phyloP scores from a whole-genome alignment of 2,888 invertebrate species.

The Rambutsinella grinnellia region DNA sequence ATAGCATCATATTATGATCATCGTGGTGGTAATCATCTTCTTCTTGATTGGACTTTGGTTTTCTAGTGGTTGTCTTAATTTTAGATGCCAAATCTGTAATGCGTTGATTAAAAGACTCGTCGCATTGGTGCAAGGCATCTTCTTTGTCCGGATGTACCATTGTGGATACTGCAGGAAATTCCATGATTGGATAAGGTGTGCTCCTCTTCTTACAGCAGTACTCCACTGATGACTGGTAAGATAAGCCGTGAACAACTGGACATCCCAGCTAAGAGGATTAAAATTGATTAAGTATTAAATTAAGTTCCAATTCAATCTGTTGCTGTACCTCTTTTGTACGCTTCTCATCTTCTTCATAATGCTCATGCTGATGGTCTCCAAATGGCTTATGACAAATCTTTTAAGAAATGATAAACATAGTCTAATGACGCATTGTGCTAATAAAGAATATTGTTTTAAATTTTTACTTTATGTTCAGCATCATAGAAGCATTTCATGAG shows the following conservation, averaged over 20 bases:
- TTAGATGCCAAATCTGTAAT: too few relatives aligned
- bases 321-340: constrained; percentile 20
- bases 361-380: not conserved
- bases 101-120: too few relatives aligned
- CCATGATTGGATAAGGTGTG: constrained; percentile 12
- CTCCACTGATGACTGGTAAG: not conserved
- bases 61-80: too few relatives aligned
- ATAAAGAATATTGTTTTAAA: not conserved
- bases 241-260: constrained; percentile 20
- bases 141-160: too few relatives aligned
- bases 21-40: too few relatives aligned
- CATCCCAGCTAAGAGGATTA: constrained; percentile 21
- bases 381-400: constrained; percentile 38
- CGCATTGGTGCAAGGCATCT: too few relatives aligned
- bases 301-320: not conserved
- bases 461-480: constrained; percentile 26
- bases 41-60: too few relatives aligned
- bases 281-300: not conserved
- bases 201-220: constrained; percentile 44
- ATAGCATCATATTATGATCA: too few relatives aligned
- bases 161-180: constrained; percentile 16
- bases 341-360: not conserved
- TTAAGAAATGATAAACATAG: not conserved
- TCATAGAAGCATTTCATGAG: constrained; percentile 33
- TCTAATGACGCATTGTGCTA: not conserved